Evolutionary conservation across 2,888 invertebrate species (phyloP).

Genomic region (Bombylius major): DNA sequence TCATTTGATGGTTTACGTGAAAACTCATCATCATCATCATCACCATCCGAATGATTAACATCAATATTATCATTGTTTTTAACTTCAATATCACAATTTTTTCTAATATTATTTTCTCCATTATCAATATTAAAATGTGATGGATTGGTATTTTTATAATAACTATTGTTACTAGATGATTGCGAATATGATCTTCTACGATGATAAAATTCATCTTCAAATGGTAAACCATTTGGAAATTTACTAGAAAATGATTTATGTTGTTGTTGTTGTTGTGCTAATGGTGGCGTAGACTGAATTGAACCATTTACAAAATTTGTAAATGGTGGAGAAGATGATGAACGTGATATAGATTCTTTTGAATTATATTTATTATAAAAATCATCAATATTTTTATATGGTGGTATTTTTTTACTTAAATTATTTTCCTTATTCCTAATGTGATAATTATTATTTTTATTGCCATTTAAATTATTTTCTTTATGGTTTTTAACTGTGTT

Average conservation of each 20-base stretch:
- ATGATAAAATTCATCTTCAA: constrained; percentile 33
- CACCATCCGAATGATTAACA: constrained; percentile 12
- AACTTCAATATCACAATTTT: constrained; percentile 6
- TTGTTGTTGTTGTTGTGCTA: constrained; percentile 18
- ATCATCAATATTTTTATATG: not conserved
- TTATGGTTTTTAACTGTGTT: constrained; percentile 27
- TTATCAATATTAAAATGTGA: not conserved
- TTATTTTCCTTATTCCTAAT: constrained; percentile 4
- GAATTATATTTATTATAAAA: too few species aligned
- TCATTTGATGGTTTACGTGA: constrained; percentile 35
- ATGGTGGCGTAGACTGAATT: too few species aligned
- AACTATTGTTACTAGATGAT: constrained; percentile 36
- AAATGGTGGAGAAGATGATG: too few species aligned
- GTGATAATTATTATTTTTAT: constrained; percentile 13
- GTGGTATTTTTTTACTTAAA: not conserved
- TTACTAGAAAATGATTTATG: constrained; percentile 33
- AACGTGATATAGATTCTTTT: too few species aligned
- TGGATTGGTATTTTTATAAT: constrained; percentile 16
- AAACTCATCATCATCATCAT: constrained; percentile 30
- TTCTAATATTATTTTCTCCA: constrained; percentile 1
- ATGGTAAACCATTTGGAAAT: constrained; percentile 35
- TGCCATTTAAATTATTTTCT: constrained; percentile 25
- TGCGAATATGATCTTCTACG: constrained; percentile 27
- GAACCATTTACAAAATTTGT: too few species aligned
- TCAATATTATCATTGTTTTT: constrained; percentile 1